These are phyloP conservation scores for Choreutis nemorana DNA, from an alignment of 2,888 invertebrate genomes.

Conservation along the genomic window DNA sequence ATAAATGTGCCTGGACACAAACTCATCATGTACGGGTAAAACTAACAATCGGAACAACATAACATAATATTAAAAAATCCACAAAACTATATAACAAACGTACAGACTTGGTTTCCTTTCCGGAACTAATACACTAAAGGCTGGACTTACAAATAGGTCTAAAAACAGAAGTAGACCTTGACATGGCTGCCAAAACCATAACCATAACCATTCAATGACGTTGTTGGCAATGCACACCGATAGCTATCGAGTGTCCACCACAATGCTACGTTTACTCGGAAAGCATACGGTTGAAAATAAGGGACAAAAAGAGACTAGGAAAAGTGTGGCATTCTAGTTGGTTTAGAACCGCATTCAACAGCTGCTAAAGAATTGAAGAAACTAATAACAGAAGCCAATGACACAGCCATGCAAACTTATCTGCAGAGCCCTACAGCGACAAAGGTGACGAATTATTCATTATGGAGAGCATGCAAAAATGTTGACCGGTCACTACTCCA, in stretches of 20 bases:
- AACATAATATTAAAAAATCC: background rate
- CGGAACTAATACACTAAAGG: slow-evolving; percentile 6
- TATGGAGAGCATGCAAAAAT: background rate
- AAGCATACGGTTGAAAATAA: slow-evolving; percentile 8
- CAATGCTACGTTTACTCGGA: too few relatives aligned
- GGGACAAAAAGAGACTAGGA: slow-evolving; percentile 9
- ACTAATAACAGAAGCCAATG: slow-evolving; percentile 2
- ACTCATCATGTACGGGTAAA: slow-evolving; percentile 14
- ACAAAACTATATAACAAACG: slow-evolving; percentile 7
- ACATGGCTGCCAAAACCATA: slow-evolving; percentile 1
- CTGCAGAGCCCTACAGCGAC: background rate
- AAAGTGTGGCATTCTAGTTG: slow-evolving; percentile 10
- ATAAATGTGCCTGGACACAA: too few relatives aligned
- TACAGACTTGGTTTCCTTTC: slow-evolving; percentile 13
- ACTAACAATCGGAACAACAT: slow-evolving; percentile 9
- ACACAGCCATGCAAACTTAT: background rate
- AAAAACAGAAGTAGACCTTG: slow-evolving; percentile 8
- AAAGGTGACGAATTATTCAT: background rate
- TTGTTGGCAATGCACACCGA: too few relatives aligned
- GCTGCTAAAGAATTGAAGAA: slow-evolving; percentile 5
- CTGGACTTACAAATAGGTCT: slow-evolving; percentile 7
- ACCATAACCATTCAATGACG: slow-evolving; percentile 5
- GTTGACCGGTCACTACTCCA: background rate
- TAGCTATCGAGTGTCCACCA: too few relatives aligned
- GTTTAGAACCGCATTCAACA: slow-evolving; percentile 9